phyloP scores from a whole-genome alignment of 2,888 invertebrate species.

The Hydrotaea cyrtoneurina region DNA sequence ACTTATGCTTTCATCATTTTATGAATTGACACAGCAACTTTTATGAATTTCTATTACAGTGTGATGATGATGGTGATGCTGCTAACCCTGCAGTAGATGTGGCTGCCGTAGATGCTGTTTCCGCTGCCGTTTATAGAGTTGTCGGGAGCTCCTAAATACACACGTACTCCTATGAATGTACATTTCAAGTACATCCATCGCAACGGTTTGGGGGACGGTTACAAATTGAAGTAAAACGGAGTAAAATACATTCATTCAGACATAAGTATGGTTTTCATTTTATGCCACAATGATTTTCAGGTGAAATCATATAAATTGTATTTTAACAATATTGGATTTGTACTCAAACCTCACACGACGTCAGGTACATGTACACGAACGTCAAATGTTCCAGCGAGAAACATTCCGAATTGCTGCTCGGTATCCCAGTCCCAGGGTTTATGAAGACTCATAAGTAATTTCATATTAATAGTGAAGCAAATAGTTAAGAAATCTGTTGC shows the following conservation, averaged over 20 bases:
- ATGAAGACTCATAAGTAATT: slow-evolving; percentile 64
- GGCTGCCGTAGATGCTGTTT: not conserved
- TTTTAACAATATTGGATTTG: slow-evolving; percentile 69
- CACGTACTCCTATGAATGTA: not conserved
- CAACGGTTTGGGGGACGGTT: too few species aligned
- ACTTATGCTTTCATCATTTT: slow-evolving; percentile 61
- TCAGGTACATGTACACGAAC: not conserved
- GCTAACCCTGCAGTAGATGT: slow-evolving; percentile 46
- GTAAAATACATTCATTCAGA: slow-evolving; percentile 24
- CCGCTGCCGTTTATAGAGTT: not conserved
- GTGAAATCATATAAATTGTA: slow-evolving; percentile 67
- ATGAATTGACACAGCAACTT: slow-evolving; percentile 70
- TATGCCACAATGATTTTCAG: slow-evolving; percentile 61
- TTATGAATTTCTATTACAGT: slow-evolving; percentile 55
- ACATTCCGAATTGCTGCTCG: slow-evolving; percentile 41
- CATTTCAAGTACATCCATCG: slow-evolving; percentile 6
- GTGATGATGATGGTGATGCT: slow-evolving; percentile 46
- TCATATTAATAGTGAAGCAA: slow-evolving; percentile 60
- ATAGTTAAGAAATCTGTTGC: slow-evolving; percentile 8
- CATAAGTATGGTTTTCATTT: slow-evolving; percentile 56
- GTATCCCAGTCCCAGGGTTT: slow-evolving; percentile 51
- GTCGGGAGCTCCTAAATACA: not conserved
- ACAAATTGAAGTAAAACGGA: not conserved
- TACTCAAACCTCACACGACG: slow-evolving; percentile 30
- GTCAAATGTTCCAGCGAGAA: not conserved